Percentiles rank a stretch among this genome's conserved stretches.
These are phyloP conservation scores for Oreochromis niloticus DNA, from an alignment of 2,113 vertebrate species.

Conservation along the genomic window DNA sequence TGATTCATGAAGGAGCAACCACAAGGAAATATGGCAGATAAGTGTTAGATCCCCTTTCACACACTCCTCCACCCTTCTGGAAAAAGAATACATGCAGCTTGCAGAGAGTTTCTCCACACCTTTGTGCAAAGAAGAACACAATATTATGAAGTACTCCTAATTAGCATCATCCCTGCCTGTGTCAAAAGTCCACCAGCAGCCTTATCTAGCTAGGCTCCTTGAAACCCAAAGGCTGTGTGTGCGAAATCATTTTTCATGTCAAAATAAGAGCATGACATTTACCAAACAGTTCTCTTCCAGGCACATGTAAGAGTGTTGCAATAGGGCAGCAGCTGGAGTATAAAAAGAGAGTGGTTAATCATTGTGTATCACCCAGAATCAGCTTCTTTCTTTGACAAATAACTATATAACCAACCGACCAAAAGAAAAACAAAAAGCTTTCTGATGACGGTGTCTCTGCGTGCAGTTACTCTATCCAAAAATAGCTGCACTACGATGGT, in stretches of 20 bases:
- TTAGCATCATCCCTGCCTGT: neutral
- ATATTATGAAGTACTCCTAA: neutral
- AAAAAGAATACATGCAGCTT: constrained; percentile 18
- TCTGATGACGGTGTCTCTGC: neutral
- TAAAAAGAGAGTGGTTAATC: constrained; percentile 41
- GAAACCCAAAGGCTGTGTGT: neutral
- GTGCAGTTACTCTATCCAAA: neutral
- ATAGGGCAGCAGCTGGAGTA: neutral
- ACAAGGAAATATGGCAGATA: constrained; percentile 39
- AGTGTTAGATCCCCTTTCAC: constrained; percentile 36
- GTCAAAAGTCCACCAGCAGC: constrained; percentile 26
- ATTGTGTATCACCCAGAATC: constrained; percentile 28
- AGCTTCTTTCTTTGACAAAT: constrained; percentile 9
- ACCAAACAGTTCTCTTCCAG: neutral
- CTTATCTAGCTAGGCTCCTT: neutral
- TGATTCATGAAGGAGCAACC: constrained; percentile 37
- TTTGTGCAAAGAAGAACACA: constrained; percentile 31
- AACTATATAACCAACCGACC: neutral
- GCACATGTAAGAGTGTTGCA: constrained; percentile 25
- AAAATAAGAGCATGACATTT: constrained; percentile 20
- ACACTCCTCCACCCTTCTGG: constrained; percentile 33
- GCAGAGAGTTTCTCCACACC: constrained; percentile 37
- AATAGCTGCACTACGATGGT: neutral
- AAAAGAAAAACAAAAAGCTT: neutral
- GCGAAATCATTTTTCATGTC: constrained; percentile 33